Conservation (phyloP, 1,140 invertebrate genomes). For the Nasonia longicornis region DNA sequence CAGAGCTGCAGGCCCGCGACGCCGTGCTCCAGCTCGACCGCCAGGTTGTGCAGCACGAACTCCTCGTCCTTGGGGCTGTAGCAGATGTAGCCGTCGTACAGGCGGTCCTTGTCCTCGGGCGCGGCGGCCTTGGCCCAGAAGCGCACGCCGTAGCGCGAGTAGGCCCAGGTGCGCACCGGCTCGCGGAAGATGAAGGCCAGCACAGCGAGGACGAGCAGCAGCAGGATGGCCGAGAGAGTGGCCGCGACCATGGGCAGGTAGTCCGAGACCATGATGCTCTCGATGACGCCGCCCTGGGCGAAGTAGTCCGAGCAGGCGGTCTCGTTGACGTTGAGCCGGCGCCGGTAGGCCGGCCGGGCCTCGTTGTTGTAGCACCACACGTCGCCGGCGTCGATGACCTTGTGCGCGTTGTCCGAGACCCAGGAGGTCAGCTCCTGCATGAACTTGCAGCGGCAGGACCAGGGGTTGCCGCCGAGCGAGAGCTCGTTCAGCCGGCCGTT, state of each 20-base stretch:
- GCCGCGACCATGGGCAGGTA: slow-evolving; percentile 88
- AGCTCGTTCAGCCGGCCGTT: slow-evolving; percentile 80
- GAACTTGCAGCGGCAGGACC: slow-evolving; percentile 92
- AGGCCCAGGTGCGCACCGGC: slow-evolving; percentile 87
- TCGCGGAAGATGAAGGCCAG: slow-evolving; percentile 87
- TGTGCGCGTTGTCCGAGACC: slow-evolving; percentile 83
- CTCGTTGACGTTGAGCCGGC: slow-evolving; percentile 83
- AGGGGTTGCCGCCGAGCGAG: slow-evolving; percentile 83
- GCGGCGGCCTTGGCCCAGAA: slow-evolving; percentile 71
- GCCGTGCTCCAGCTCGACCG: slow-evolving; percentile 85
- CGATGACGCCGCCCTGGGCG: slow-evolving; percentile 83
- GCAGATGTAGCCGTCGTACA: slow-evolving; percentile 93
- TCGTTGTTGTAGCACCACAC: slow-evolving; percentile 86
- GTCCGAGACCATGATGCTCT: slow-evolving; percentile 85
- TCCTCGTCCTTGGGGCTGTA: slow-evolving; percentile 94
- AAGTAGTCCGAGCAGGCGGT: slow-evolving; percentile 87
- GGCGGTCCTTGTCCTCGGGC: slow-evolving; percentile 82
- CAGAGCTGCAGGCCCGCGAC: slow-evolving; percentile 82
- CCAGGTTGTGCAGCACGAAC: slow-evolving; percentile 86
- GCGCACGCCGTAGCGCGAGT: slow-evolving; percentile 86
- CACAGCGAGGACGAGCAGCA: slow-evolving; percentile 80
- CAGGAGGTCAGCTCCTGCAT: slow-evolving; percentile 87
- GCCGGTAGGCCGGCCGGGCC: slow-evolving; percentile 77
- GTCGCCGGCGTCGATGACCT: slow-evolving; percentile 81
- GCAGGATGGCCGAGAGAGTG: slow-evolving; percentile 79